Conservation (phyloP, 2,888 invertebrate genomes). For the Leucoptera coffeella region DNA sequence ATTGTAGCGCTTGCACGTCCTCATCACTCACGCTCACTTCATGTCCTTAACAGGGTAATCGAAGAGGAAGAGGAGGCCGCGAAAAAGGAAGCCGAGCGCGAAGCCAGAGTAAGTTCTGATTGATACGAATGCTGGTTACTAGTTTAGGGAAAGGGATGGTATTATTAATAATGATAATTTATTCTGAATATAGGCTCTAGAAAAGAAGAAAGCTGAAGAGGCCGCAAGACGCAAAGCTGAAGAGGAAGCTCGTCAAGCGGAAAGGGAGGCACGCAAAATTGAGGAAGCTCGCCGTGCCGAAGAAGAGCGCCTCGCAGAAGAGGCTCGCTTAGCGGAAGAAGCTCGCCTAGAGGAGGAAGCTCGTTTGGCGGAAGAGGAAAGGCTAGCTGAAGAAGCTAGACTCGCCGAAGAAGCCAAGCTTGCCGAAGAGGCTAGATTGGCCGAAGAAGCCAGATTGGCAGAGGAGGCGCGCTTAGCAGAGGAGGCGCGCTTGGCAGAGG, state of each 20-base stretch:
- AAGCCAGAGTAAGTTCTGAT: too few relatives aligned
- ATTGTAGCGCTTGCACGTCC: too few relatives aligned
- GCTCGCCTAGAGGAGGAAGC: constrained; percentile 37
- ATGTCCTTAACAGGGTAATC: constrained; percentile 49
- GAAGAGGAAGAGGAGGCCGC: constrained; percentile 59
- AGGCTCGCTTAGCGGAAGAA: constrained; percentile 35
- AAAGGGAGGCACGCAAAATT: constrained; percentile 27
- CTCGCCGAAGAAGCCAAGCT: constrained; percentile 25
- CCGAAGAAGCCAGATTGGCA: constrained; percentile 27
- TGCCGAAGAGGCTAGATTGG: constrained; percentile 15
- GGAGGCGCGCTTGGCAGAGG: constrained; percentile 19
- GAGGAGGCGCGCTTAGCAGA: constrained; percentile 28
- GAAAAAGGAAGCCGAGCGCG: constrained; percentile 48
- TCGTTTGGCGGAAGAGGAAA: constrained; percentile 31
- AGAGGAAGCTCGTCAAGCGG: constrained; percentile 45
- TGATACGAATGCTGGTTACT: too few relatives aligned
- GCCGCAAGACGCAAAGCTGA: constrained; percentile 44
- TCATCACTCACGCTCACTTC: too few relatives aligned
- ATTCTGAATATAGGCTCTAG: constrained; percentile 33
- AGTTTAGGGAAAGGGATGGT: too few relatives aligned
- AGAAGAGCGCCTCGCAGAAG: constrained; percentile 36
- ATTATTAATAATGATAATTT: too few relatives aligned
- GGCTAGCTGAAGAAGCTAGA: constrained; percentile 25
- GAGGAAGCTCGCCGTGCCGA: constrained; percentile 43
- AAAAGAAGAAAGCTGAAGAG: constrained; percentile 50